Conservation (phyloP, 2,888 invertebrate species). For the Trachelus stipa region DNA sequence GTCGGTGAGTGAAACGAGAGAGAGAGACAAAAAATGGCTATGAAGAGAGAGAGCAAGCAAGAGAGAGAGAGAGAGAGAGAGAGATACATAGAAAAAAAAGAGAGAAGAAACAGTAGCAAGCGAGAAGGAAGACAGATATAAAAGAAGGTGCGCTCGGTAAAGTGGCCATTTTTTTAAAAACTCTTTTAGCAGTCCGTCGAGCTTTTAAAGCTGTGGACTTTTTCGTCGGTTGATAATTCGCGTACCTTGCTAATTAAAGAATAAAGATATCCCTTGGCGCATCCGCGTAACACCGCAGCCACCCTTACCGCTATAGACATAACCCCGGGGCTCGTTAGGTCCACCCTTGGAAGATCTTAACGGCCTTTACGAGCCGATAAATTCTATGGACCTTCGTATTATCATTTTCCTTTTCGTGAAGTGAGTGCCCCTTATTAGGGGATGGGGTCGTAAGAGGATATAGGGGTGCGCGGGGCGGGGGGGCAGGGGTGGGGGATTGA, state of each 20-base stretch:
- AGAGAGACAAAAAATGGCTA: neutral
- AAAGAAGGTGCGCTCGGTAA: neutral
- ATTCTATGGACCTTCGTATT: slow-evolving; percentile 12
- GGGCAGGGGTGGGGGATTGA: neutral
- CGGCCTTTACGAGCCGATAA: slow-evolving; percentile 11
- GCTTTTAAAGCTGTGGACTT: slow-evolving; percentile 20
- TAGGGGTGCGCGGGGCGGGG: neutral
- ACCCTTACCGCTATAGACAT: neutral
- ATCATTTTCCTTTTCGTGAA: neutral
- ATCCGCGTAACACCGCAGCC: neutral
- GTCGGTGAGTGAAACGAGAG: slow-evolving; percentile 10
- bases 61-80: neutral
- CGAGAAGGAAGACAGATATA: neutral
- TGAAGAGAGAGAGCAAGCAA: neutral
- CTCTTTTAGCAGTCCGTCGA: neutral
- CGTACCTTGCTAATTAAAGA: slow-evolving; percentile 22
- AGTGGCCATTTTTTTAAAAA: neutral
- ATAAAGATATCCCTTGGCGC: slow-evolving; percentile 16
- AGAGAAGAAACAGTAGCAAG: neutral
- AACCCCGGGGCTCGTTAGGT: slow-evolving; percentile 12
- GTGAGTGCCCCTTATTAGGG: neutral
- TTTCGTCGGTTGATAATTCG: slow-evolving; percentile 20
- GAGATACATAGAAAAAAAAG: neutral
- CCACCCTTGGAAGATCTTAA: slow-evolving; percentile 6
- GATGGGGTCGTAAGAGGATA: neutral